Evolutionary conservation across 2,888 invertebrate genomes (phyloP), one percentile per base, ranked within the genome.

Genomic region (Drymonia ruficornis): DNA sequence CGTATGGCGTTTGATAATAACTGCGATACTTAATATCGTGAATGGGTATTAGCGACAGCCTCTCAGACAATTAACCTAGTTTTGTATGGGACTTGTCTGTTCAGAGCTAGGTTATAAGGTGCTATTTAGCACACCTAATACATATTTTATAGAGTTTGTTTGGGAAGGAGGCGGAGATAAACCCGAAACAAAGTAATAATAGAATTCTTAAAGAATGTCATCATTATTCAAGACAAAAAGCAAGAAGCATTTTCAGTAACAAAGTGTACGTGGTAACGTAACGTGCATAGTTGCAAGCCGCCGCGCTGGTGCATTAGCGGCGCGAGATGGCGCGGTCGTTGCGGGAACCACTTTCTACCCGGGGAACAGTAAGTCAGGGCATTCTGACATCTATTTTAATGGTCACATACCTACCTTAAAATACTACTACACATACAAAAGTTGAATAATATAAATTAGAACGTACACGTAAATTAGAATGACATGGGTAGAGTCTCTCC

Each of bases 281-380:
- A 42, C 23, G 19, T 43, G 43, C 23, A 43, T 43, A 43, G 9
- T 43, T 43, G 43, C 16, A 16, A 40, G 40, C 3, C 9, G 40
- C 40, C 16, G 40, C 16, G n/a, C n/a, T n/a, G 40, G 38, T 16
- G 40, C 40, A 40, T 40, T 40, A 40, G 16, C 40, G 40, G 11
- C 40, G 40, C 40, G 15, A 16, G 11, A 40, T 40, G 40, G 40
- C 40, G 40, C 2, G 16, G 16, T 11, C 16, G 16, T 16, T 0
- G 36, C 36, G 36, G 40, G n/a, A 16, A 16, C 16, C 9, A 11
- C 0, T 3, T 4, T 16, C n/a, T 40, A 16, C 40, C 15, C 40
- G 1, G 36, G 36, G 36, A 36, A 13, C 36, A 36, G n/a, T 36
- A n/a, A 13, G 36, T 36, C 36, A 40, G 11, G 40, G 40, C 1